A percentile compares a stretch with the other conserved stretches of the same genome.
Conservation (phyloP, 2,888 invertebrate genomes). For the Orchesellides sinensis region DNA sequence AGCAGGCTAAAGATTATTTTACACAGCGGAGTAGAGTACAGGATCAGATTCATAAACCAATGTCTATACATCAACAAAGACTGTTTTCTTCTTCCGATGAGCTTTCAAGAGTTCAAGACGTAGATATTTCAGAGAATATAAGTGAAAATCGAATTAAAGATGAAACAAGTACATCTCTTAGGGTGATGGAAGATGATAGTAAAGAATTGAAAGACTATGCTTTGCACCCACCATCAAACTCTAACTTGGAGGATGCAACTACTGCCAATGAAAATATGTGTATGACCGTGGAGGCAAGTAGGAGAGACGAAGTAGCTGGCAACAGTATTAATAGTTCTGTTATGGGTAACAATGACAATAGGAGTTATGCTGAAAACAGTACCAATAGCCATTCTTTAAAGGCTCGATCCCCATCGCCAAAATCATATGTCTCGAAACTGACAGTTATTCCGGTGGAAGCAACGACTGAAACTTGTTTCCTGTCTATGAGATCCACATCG, state of each 20-base stretch:
- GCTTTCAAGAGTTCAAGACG: not conserved
- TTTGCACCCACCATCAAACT: too few species aligned
- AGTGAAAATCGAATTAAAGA: not conserved
- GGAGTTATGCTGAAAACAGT: too few species aligned
- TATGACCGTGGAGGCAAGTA: too few species aligned
- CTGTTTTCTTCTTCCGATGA: not conserved
- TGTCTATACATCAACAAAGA: slow-evolving; percentile 4
- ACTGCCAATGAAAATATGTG: too few species aligned
- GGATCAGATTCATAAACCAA: slow-evolving; percentile 10
- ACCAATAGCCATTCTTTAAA: slow-evolving; percentile 13
- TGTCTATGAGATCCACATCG: slow-evolving; percentile 41
- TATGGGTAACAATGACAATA: too few species aligned
- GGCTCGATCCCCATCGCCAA: slow-evolving; percentile 47
- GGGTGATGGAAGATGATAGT: too few species aligned
- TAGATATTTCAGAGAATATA: not conserved
- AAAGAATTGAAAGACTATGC: too few species aligned
- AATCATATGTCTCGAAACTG: slow-evolving; percentile 58
- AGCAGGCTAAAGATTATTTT: slow-evolving; percentile 21
- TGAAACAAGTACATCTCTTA: not conserved
- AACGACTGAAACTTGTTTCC: slow-evolving; percentile 55
- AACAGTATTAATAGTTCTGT: too few species aligned
- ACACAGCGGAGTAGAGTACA: slow-evolving; percentile 13
- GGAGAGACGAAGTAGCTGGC: too few species aligned
- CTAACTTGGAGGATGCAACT: too few species aligned
- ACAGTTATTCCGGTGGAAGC: slow-evolving; percentile 61